These are phyloP conservation scores for Agriotes lineatus DNA, from an alignment of 2,888 invertebrate genomes.

Conservation along the genomic window DNA sequence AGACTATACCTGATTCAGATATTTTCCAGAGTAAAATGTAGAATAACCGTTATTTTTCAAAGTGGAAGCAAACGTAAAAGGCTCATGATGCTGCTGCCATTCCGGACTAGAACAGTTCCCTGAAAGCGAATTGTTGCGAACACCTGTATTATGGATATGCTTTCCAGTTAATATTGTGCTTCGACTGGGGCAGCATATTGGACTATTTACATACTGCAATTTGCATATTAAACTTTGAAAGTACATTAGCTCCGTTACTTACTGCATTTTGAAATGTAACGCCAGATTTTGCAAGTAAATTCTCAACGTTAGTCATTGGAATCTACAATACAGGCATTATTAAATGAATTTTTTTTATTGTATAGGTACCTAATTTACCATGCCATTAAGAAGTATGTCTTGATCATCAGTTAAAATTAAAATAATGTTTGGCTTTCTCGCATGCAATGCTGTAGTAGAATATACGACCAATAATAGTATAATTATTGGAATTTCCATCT, in stretches of 20 bases:
- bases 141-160: constrained; percentile 86
- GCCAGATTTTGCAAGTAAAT: constrained; percentile 75
- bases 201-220: constrained; percentile 84
- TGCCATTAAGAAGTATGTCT: constrained; percentile 81
- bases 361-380: constrained; percentile 76
- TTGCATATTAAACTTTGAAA: too few species aligned
- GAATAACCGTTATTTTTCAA: constrained; percentile 79
- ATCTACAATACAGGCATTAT: constrained; percentile 68
- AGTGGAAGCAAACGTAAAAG: constrained; percentile 75
- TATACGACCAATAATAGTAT: too few species aligned
- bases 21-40: constrained; percentile 95
- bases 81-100: constrained; percentile 79
- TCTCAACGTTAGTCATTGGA: constrained; percentile 75
- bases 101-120: constrained; percentile 81
- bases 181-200: constrained; percentile 93
- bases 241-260: too few species aligned
- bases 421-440: constrained; percentile 73
- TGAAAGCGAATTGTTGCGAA: constrained; percentile 80
- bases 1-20: constrained; percentile 83
- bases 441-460: too few species aligned
- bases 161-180: constrained; percentile 86
- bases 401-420: constrained; percentile 89
- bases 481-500: too few species aligned
- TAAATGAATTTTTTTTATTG: not conserved
- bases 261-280: constrained; percentile 77